Evolutionary conservation across 2,797 vertebrate species (phyloP).

Genomic region (Mionectes olivaceus): DNA sequence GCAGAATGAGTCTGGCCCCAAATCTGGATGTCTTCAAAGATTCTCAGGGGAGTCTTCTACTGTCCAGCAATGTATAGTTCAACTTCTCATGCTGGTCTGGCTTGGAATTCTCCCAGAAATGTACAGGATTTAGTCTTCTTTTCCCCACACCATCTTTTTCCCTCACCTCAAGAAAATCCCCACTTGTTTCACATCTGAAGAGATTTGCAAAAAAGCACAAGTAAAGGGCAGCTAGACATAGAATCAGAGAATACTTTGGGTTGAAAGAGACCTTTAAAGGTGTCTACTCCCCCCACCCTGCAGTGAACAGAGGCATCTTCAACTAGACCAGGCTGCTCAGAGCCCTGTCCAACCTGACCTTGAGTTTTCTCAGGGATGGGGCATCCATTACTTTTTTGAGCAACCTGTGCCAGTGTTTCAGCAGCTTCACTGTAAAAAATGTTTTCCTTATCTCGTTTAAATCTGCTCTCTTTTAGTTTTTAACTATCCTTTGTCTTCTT

Average conservation of each 20-base stretch:
- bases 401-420: not conserved
- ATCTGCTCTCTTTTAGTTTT: not conserved
- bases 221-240: not conserved
- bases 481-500: not conserved
- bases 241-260: not conserved
- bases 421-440: not conserved
- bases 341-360: not conserved
- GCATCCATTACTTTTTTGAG: not conserved
- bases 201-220: not conserved
- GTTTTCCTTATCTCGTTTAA: not conserved
- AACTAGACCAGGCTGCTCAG: not conserved
- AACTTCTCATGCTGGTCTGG: not conserved
- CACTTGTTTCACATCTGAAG: not conserved
- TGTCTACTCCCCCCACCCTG: not conserved
- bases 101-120: not conserved
- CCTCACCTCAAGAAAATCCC: not conserved
- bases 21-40: not conserved
- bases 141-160: rapidly evolving
- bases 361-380: not conserved
- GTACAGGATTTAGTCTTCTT: not conserved
- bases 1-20: not conserved
- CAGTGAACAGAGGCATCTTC: not conserved
- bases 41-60: not conserved
- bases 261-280: not conserved
- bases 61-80: not conserved